Percentiles rank a stretch among this genome's conserved stretches.
Evolutionary conservation across 2,888 invertebrate species (phyloP).

Genomic region (Hyppa rectilinea): DNA sequence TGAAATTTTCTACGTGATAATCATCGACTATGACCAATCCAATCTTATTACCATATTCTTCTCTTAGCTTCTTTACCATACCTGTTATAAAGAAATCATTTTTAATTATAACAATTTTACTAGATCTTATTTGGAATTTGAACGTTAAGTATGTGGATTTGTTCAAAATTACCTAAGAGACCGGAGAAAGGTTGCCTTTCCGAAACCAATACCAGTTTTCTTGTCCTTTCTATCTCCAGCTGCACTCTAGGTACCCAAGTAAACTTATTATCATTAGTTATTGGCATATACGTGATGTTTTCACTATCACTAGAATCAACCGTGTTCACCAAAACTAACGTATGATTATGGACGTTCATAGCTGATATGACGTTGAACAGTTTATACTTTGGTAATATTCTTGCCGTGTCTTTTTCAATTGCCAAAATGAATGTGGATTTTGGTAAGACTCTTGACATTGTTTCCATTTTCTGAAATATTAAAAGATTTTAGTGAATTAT

Average conservation of each 20-base stretch:
- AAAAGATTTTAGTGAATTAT: not conserved
- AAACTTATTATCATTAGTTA: slow-evolving; percentile 73
- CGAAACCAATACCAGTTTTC: slow-evolving; percentile 74
- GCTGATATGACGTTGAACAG: slow-evolving; percentile 70
- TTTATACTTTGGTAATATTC: slow-evolving; percentile 58
- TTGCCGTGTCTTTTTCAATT: slow-evolving; percentile 31
- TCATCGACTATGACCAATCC: slow-evolving; percentile 87
- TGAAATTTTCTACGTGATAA: slow-evolving; percentile 86
- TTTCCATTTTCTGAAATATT: slow-evolving; percentile 74
- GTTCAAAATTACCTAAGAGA: slow-evolving; percentile 69
- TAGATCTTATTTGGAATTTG: not conserved
- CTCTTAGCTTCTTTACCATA: slow-evolving; percentile 92
- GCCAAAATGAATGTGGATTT: slow-evolving; percentile 45
- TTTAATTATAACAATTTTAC: not conserved
- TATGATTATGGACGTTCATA: slow-evolving; percentile 69
- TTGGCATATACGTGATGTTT: slow-evolving; percentile 67
- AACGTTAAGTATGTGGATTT: not conserved
- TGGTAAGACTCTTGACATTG: slow-evolving; percentile 51
- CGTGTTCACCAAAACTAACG: slow-evolving; percentile 72
- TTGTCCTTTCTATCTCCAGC: slow-evolving; percentile 69
- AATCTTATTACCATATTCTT: slow-evolving; percentile 87
- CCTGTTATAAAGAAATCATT: slow-evolving; percentile 81
- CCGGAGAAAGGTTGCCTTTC: slow-evolving; percentile 76
- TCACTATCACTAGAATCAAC: slow-evolving; percentile 33
- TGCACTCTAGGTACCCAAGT: slow-evolving; percentile 72